Percentiles rank a stretch among this genome's conserved stretches.
Evolutionary conservation across 2,113 vertebrate genomes (phyloP).

Genomic region (Catagonus wagneri): DNA sequence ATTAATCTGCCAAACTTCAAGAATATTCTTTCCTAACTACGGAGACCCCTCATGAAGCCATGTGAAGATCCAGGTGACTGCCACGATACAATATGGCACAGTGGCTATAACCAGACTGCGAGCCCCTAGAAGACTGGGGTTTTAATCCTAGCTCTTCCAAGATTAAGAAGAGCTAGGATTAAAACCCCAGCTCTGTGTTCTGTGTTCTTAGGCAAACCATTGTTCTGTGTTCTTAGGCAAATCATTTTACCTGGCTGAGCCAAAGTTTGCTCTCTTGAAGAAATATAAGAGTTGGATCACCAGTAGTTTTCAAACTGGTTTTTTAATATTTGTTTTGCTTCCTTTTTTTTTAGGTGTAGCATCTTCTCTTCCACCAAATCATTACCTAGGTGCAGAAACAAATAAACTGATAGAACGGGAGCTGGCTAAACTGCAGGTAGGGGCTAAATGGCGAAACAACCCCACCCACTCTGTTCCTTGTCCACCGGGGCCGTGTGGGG

Average conservation of each 20-base stretch:
- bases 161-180: no score
- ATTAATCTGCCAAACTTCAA: neutral
- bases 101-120: accelerated
- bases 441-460: neutral
- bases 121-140: neutral
- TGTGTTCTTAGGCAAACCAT: neutral
- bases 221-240: neutral
- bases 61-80: neutral
- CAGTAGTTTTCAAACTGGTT: neutral
- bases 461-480: neutral
- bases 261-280: neutral
- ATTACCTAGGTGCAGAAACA: neutral
- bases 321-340: neutral
- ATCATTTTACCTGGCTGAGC: neutral
- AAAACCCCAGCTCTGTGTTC: neutral
- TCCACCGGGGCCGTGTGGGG: neutral
- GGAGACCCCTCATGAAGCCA: neutral
- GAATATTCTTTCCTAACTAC: neutral
- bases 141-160: neutral
- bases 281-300: neutral
- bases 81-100: neutral
- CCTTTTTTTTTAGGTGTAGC: neutral
- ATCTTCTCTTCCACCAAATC: neutral
- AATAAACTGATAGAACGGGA: neutral
- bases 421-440: neutral